Conservation (phyloP, 2,113 vertebrate genomes). For the Platanista minor region DNA sequence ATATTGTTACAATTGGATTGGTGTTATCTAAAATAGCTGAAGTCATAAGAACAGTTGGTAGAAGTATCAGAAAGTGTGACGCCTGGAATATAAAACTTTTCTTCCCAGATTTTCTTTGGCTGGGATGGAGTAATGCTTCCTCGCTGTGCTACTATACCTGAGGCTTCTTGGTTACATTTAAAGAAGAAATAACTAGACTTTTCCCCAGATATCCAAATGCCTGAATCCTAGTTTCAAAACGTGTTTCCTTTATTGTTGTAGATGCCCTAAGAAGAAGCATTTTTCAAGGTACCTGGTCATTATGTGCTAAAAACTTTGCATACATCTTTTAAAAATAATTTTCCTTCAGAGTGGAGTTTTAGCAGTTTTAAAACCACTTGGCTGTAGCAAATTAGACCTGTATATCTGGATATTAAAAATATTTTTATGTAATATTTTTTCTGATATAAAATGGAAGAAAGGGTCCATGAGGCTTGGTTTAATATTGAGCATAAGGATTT, state of each 20-base stretch:
- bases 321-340: not conserved
- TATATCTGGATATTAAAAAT: not conserved
- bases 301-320: not conserved
- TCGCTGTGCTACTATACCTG: not conserved
- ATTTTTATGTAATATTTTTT: not conserved
- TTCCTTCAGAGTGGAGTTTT: not conserved
- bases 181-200: not conserved
- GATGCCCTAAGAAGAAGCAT: not conserved
- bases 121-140: not conserved
- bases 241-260: not conserved
- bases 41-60: not conserved
- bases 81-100: not conserved
- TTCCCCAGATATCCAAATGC: not conserved
- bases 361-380: not conserved
- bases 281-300: not conserved
- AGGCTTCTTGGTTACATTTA: not conserved
- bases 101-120: not conserved
- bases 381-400: not conserved
- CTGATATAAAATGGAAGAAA: not conserved
- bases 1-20: not conserved
- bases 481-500: not conserved
- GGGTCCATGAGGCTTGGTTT: not conserved
- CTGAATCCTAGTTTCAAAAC: not conserved
- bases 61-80: not conserved
- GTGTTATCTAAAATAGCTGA: not conserved